These are phyloP conservation scores for Calliscelio sp. DNA, from an alignment of 2,888 invertebrate genomes.

Conservation along the genomic window DNA sequence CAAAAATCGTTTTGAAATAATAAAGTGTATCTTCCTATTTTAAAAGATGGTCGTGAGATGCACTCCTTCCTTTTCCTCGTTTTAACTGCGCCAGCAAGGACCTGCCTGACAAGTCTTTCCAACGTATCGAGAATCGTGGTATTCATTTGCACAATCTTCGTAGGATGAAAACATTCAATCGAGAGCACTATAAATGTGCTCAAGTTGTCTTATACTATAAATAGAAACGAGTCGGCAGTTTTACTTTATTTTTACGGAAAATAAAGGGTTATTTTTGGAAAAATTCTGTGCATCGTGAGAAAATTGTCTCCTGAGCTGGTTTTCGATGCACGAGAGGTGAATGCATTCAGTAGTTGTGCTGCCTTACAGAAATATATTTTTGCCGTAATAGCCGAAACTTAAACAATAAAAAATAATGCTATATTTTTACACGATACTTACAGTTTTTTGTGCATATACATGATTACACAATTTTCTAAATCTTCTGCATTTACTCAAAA, in stretches of 20 bases:
- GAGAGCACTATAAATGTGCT: conserved; percentile 63
- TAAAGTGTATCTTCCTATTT: conserved; percentile 64
- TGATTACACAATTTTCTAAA: no score
- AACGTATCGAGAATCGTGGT: conserved; percentile 68
- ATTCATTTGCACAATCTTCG: conserved; percentile 70
- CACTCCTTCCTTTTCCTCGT: conserved; percentile 65
- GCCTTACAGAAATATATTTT: no score
- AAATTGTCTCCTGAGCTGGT: conserved; percentile 15
- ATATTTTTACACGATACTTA: no score
- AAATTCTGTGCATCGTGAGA: conserved; percentile 28
- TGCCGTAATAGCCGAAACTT: no score
- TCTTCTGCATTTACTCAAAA: no score
- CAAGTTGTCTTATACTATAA: conserved; percentile 58
- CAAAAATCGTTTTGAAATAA: conserved; percentile 48
- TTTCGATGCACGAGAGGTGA: neutral
- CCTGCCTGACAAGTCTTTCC: conserved; percentile 74
- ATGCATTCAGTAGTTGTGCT: no score
- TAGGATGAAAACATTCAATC: conserved; percentile 72
- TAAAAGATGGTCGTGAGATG: conserved; percentile 66
- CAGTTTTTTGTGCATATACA: no score
- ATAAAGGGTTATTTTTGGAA: conserved; percentile 56
- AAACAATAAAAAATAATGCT: no score
- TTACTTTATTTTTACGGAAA: conserved; percentile 36
- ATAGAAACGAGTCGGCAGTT: conserved; percentile 37
- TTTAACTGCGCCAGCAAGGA: conserved; percentile 72